Evolutionary conservation across 2,888 invertebrate genomes (phyloP).

Genomic region (Brenthis ino): DNA sequence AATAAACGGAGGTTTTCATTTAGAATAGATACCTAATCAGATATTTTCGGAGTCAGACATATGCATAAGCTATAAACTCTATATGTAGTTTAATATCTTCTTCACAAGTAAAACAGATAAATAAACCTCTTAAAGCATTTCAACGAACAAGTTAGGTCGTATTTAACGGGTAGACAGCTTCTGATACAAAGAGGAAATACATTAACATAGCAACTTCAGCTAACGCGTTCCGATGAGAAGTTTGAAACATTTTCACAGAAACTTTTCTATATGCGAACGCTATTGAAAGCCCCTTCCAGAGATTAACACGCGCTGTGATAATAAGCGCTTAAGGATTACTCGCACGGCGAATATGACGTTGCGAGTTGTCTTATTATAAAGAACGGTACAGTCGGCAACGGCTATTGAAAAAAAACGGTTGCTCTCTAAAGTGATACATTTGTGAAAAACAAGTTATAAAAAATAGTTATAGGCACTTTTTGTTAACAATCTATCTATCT

Average conservation of each 20-base stretch:
- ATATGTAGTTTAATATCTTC: not conserved
- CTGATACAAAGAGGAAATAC: constrained; percentile 77
- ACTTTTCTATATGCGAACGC: constrained; percentile 77
- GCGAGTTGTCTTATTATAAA: constrained; percentile 73
- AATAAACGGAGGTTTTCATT: no score
- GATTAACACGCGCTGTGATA: constrained; percentile 76
- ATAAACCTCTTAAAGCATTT: constrained; percentile 43
- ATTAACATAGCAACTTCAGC: constrained; percentile 76
- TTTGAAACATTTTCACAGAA: constrained; percentile 75
- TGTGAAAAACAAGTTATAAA: not conserved
- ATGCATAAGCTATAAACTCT: not conserved
- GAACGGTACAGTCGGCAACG: constrained; percentile 28
- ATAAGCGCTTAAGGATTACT: constrained; percentile 75
- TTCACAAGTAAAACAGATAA: constrained; percentile 33
- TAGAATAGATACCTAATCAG: no score
- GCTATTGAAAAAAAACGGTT: constrained; percentile 29
- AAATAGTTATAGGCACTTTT: not conserved
- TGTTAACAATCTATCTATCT: no score
- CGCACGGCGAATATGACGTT: constrained; percentile 64
- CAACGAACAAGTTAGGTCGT: constrained; percentile 40
- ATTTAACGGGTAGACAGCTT: constrained; percentile 67
- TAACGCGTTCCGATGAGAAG: constrained; percentile 61
- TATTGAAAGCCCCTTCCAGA: constrained; percentile 77
- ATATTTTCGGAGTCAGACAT: no score
- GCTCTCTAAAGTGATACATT: not conserved